Conservation (phyloP, 2,797 vertebrate genomes). For the Oreochromis grahami region DNA sequence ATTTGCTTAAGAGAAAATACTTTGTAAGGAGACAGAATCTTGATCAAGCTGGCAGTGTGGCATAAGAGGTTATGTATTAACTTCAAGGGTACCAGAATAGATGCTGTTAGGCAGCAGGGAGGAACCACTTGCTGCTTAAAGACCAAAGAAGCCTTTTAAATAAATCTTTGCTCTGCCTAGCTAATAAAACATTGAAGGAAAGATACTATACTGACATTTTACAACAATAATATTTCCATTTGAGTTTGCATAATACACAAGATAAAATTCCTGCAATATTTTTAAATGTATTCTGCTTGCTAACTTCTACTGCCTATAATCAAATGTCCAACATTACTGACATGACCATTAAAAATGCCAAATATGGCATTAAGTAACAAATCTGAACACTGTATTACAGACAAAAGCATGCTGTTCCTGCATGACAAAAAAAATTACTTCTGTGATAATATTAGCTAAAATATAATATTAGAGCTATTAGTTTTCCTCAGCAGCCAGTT, state of each 20-base stretch:
- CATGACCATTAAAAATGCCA: not conserved
- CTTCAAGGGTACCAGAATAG: not conserved
- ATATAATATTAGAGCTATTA: not conserved
- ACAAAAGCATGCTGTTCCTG: not conserved
- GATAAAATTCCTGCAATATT: not conserved
- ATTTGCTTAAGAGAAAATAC: not conserved
- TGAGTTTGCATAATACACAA: not conserved
- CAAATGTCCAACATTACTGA: not conserved
- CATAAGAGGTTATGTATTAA: not conserved
- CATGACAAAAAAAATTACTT: not conserved
- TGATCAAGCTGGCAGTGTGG: not conserved
- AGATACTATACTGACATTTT: not conserved
- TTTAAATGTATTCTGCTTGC: not conserved
- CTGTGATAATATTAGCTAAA: not conserved
- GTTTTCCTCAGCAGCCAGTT: not conserved
- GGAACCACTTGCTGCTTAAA: not conserved
- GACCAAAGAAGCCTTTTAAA: not conserved
- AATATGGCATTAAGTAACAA: not conserved
- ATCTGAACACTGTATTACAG: not conserved
- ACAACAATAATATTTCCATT: not conserved
- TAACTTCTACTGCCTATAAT: not conserved
- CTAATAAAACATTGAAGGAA: not conserved
- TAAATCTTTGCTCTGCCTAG: not conserved
- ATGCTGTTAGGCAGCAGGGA: not conserved
- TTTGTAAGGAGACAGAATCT: not conserved